These are phyloP conservation scores for Tragelaphus oryx DNA, from an alignment of 2,797 vertebrate species.

Conservation along the genomic window DNA sequence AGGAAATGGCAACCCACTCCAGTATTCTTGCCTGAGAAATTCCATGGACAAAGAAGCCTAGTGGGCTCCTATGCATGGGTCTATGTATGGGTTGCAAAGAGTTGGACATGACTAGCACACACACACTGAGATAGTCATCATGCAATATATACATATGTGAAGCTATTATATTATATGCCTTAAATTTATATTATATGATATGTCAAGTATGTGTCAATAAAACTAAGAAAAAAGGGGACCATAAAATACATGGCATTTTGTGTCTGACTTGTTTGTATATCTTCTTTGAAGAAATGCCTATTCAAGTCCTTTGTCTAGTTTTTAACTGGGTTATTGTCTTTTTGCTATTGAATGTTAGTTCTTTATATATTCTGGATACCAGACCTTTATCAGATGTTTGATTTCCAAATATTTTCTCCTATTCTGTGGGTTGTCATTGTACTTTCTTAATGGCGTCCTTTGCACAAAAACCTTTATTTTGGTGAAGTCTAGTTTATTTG, in stretches of 20 bases:
- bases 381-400: background rate
- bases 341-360: background rate
- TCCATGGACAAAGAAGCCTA: background rate
- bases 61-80: background rate
- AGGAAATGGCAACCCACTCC: background rate
- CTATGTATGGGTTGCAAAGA: background rate
- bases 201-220: background rate
- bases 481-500: background rate
- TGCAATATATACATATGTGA: background rate
- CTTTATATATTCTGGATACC: background rate
- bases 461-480: slow-evolving; percentile 1
- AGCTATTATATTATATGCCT: background rate
- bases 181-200: background rate
- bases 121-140: background rate
- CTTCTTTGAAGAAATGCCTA: background rate
- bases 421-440: background rate
- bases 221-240: background rate
- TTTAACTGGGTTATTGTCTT: background rate
- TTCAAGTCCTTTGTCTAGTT: background rate
- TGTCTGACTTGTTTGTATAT: background rate
- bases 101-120: background rate
- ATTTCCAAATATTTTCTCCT: background rate
- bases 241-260: background rate
- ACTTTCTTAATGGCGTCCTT: background rate
- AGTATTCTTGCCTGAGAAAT: background rate